phyloP scores from a whole-genome alignment of 2,113 vertebrate species.

The Halichoerus grypus region DNA sequence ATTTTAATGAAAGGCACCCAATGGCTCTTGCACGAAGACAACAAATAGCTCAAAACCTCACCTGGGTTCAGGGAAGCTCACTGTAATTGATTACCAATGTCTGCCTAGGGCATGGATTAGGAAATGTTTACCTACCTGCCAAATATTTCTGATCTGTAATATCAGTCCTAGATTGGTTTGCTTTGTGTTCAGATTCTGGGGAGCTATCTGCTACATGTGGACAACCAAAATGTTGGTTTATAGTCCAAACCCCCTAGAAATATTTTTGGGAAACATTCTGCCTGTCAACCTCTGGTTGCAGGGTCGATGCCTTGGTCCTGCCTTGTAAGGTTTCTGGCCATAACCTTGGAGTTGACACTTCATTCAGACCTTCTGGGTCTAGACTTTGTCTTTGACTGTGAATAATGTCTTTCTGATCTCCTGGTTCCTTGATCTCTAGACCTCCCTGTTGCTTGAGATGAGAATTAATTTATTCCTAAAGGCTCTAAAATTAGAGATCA shows the following conservation, averaged over 20 bases:
- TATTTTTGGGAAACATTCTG: neutral
- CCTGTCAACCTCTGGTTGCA: neutral
- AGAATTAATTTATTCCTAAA: constrained; percentile 7
- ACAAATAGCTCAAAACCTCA: neutral
- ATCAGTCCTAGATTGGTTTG: neutral
- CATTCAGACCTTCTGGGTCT: neutral
- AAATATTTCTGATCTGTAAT: neutral
- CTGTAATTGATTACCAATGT: neutral
- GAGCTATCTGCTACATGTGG: neutral
- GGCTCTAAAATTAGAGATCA: neutral
- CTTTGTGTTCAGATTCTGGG: neutral
- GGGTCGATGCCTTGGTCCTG: neutral
- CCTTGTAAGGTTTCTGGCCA: neutral
- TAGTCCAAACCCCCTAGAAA: neutral
- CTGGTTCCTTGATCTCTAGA: neutral
- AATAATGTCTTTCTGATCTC: neutral
- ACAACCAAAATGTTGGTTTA: neutral
- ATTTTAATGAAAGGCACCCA: neutral
- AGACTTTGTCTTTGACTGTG: neutral
- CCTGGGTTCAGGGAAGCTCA: neutral
- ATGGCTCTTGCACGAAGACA: neutral
- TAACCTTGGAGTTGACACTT: neutral
- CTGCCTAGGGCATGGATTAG: neutral
- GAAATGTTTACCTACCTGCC: neutral
- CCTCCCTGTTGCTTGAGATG: neutral